phyloP scores from a whole-genome alignment of 2,888 invertebrate genomes.

The Frankliniella intonsa region DNA sequence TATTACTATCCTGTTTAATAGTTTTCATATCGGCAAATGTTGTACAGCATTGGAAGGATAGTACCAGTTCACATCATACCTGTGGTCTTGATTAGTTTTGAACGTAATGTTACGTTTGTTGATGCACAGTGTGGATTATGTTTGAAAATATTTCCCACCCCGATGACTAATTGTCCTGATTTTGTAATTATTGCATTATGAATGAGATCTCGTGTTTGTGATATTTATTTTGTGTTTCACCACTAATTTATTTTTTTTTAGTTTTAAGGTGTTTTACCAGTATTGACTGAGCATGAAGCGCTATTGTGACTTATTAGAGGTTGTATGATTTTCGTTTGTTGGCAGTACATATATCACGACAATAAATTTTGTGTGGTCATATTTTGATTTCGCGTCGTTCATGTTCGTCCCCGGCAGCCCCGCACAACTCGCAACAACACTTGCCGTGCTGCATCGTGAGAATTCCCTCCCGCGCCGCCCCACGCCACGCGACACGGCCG shows the following conservation, averaged over 20 bases:
- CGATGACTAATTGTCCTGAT: not conserved
- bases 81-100: not conserved
- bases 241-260: slow-evolving; percentile 10
- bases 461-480: not conserved
- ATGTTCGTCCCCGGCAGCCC: not conserved
- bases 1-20: too few relatives aligned
- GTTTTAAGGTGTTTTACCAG: not conserved
- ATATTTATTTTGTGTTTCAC: slow-evolving; percentile 3
- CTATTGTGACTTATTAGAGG: not conserved
- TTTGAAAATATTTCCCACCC: not conserved
- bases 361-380: not conserved
- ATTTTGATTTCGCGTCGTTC: not conserved
- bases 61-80: not conserved
- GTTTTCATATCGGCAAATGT: too few relatives aligned
- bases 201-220: slow-evolving; percentile 16
- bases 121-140: not conserved
- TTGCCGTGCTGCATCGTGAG: not conserved
- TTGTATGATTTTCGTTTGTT: not conserved
- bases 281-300: not conserved
- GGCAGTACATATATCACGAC: not conserved
- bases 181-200: not conserved
- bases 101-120: not conserved
- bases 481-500: not conserved
- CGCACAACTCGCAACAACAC: not conserved
- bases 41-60: too few relatives aligned